Evolutionary conservation across 2,888 invertebrate genomes (phyloP).

Genomic region (Eupithecia insigniata): DNA sequence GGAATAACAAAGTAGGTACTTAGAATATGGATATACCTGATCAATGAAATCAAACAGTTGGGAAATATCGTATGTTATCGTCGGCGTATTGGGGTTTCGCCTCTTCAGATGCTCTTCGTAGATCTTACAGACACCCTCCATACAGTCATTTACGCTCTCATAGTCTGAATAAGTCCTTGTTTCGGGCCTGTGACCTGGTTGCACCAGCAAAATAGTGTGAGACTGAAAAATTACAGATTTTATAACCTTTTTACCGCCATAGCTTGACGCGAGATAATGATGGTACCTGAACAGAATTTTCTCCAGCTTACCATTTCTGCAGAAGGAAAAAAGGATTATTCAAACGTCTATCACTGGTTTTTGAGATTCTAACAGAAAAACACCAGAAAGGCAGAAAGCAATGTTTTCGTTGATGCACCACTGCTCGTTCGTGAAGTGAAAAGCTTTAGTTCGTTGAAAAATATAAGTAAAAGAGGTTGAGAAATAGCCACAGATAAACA

Average conservation of each 20-base stretch:
- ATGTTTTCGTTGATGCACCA: conserved; percentile 19
- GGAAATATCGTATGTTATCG: conserved; percentile 99
- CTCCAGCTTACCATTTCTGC: conserved; percentile 59
- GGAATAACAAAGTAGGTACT: neutral
- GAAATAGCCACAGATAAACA: neutral
- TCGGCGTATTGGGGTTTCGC: conserved; percentile 96
- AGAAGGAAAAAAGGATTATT: neutral
- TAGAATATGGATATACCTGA: conserved; percentile 79
- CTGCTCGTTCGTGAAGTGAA: neutral
- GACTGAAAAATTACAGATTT: conserved; percentile 85
- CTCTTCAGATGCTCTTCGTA: conserved; percentile 99
- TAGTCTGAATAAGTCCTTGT: conserved; percentile 99
- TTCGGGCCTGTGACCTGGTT: conserved; percentile 96
- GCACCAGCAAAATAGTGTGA: conserved; percentile 98
- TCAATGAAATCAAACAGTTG: conserved; percentile 99
- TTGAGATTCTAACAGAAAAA: neutral
- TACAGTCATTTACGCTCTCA: conserved; percentile 98
- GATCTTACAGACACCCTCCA: conserved; percentile 99
- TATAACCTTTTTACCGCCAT: conserved; percentile 70
- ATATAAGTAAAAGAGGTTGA: too few species aligned
- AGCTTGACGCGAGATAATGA: conserved; percentile 46
- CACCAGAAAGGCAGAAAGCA: neutral
- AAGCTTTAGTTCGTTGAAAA: conserved; percentile 8
- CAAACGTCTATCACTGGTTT: neutral
- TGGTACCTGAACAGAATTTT: conserved; percentile 11